phyloP scores from a whole-genome alignment of 2,797 vertebrate species.

The Dicrostonyx torquatus region DNA sequence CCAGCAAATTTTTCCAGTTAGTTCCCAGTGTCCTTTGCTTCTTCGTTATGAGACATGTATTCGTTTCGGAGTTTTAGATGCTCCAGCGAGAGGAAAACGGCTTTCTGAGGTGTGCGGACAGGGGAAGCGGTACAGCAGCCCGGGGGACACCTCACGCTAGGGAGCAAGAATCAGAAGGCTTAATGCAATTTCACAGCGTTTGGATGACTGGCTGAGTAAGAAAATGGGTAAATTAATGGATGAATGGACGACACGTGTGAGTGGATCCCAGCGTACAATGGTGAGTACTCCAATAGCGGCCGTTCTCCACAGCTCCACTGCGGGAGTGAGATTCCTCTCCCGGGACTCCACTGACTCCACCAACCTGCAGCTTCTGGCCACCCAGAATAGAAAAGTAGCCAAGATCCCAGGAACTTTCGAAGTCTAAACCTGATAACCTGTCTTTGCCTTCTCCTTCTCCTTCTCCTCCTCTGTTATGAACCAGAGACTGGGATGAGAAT shows the following conservation, averaged over 20 bases:
- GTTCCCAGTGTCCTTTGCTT: not conserved
- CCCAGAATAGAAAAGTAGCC: not conserved
- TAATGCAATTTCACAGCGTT: not conserved
- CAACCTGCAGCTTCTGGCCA: not conserved
- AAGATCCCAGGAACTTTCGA: not conserved
- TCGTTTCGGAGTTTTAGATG: conserved; percentile 32
- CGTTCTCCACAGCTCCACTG: not conserved
- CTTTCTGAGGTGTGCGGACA: not conserved
- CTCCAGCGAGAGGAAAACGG: conserved; percentile 27
- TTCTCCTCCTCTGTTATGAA: not conserved
- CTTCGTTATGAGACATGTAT: not conserved
- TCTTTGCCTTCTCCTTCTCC: not conserved
- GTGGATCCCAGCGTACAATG: not conserved
- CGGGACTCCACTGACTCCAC: not conserved
- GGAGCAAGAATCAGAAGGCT: not conserved
- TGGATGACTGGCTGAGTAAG: conserved; percentile 18
- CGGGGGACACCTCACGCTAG: not conserved
- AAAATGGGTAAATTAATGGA: not conserved
- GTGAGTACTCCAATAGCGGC: not conserved
- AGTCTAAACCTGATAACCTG: not conserved
- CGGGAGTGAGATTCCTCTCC: not conserved
- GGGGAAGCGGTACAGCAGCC: not conserved
- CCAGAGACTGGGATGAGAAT: not conserved
- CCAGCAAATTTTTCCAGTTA: not conserved
- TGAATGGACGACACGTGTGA: not conserved